Evolutionary conservation across 1,140 invertebrate genomes (phyloP), one percentile per base, ranked within the genome.

Genomic region (Drosophila takahashii): DNA sequence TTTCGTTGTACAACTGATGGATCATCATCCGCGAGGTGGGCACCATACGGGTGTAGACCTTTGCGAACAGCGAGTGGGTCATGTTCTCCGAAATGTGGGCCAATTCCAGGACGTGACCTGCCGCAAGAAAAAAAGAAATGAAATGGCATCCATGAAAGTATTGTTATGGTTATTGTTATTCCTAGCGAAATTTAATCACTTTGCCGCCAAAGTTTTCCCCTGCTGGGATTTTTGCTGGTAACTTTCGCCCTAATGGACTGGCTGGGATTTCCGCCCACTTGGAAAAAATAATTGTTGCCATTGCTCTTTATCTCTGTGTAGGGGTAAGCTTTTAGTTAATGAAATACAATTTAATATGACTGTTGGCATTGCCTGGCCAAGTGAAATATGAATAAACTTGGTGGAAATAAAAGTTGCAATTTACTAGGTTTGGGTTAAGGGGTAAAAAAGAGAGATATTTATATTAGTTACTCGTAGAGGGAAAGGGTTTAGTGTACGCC

Each of bases 81-180:
- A 95, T 96, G 93, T 97, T 97, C 92, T 96, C 95, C 13, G 96
- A 97, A 70, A 95, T 94, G 39, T 94, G 93, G 1, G 96, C 94
- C 81, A 97, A 92, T 60, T 94, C 94, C 64, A 94, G 94, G 74
- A 97, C 94, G 90, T 96, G 95, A 92, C 95, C 96, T 97, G 95
- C 58, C 95, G 70, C 80, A 51, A 52, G 8, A 62, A 11, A 56
- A 34, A 11, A 45, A 3, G 22, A 51, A 22, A 22, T 22, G 9
- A 29, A 36, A 45, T 16, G 15, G 41, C 11, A 75, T 32, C 45
- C 36, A 75, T 64, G 34, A 32, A n/a, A 29, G 45, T 66, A 70
- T 72, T 54, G 37, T 58, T 67, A 80, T 77, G 87, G 60, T 69
- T 79, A 54, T 84, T 79, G 64, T 64, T 71, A 66, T 67, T 62